A percentile compares a stretch with the other conserved stretches of the same genome.
Conservation (phyloP, 2,888 invertebrate genomes). For the Xanthorhoe designata region DNA sequence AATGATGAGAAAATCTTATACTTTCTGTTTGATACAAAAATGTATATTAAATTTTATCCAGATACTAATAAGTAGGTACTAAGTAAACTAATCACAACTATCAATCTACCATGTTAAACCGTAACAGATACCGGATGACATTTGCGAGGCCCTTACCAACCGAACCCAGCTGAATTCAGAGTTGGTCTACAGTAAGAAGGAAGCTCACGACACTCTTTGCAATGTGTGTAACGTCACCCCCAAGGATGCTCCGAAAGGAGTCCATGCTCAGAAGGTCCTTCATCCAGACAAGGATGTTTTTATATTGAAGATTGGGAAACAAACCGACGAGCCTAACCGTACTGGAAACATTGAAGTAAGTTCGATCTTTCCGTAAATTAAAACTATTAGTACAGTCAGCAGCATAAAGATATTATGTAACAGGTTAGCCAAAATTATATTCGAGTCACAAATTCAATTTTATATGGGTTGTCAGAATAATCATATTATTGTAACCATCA, state of each 20-base stretch:
- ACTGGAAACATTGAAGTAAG: conserved; percentile 87
- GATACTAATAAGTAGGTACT: too few species aligned
- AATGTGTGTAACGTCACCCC: conserved; percentile 79
- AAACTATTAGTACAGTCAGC: background rate
- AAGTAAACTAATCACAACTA: background rate
- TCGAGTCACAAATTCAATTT: too few species aligned
- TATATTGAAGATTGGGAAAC: conserved; percentile 90
- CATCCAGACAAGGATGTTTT: conserved; percentile 90
- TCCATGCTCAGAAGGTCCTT: conserved; percentile 84
- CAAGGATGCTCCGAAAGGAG: conserved; percentile 81
- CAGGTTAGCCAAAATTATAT: too few species aligned
- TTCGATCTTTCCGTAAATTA: background rate
- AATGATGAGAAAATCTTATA: too few species aligned
- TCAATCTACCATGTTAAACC: background rate
- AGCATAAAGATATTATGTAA: too few species aligned
- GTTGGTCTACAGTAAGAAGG: conserved; percentile 65
- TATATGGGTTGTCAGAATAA: too few species aligned
- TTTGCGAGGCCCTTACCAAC: conserved; percentile 72
- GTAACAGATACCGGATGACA: conserved; percentile 73
- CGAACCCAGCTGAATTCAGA: conserved; percentile 72
- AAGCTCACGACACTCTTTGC: conserved; percentile 63
- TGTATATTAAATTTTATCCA: too few species aligned
- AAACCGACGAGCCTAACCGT: conserved; percentile 84
- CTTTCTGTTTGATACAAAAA: too few species aligned
- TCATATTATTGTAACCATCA: too few species aligned